Conservation (phyloP, 2,113 vertebrate species). For the Phodopus roborovskii region DNA sequence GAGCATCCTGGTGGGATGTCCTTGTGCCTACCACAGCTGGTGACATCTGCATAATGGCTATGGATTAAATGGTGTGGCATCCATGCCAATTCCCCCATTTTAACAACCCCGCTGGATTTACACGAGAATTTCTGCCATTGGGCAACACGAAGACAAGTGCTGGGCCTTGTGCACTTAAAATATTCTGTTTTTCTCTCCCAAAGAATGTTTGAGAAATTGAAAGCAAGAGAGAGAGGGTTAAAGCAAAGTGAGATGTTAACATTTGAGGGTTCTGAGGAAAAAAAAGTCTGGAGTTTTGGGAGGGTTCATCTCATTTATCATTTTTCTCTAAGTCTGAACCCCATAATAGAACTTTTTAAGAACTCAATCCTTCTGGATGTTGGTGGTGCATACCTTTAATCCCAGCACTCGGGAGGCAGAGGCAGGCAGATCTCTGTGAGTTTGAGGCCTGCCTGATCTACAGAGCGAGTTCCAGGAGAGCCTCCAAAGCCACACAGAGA, state of each 20-base stretch:
- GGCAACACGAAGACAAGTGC: neutral
- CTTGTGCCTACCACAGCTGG: neutral
- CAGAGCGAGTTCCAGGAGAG: too few relatives aligned
- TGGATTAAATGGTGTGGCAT: neutral
- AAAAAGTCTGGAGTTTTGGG: neutral
- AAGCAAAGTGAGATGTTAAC: neutral
- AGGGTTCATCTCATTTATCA: neutral
- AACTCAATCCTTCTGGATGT: neutral
- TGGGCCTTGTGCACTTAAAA: neutral
- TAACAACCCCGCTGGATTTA: neutral
- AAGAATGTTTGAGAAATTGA: neutral
- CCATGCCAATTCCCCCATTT: neutral
- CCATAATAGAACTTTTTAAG: neutral
- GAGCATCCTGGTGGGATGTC: neutral
- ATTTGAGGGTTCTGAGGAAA: neutral
- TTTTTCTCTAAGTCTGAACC: neutral
- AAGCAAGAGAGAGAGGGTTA: neutral
- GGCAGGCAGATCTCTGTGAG: too few relatives aligned
- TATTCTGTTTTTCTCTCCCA: neutral
- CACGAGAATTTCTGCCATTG: neutral
- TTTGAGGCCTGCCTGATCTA: too few relatives aligned
- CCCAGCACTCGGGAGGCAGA: too few relatives aligned
- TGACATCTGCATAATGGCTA: neutral
- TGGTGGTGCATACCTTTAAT: too few relatives aligned
- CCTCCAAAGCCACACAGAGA: too few relatives aligned